Evolutionary conservation across 2,797 vertebrate genomes (phyloP).

Genomic region (Podarcis siculus): DNA sequence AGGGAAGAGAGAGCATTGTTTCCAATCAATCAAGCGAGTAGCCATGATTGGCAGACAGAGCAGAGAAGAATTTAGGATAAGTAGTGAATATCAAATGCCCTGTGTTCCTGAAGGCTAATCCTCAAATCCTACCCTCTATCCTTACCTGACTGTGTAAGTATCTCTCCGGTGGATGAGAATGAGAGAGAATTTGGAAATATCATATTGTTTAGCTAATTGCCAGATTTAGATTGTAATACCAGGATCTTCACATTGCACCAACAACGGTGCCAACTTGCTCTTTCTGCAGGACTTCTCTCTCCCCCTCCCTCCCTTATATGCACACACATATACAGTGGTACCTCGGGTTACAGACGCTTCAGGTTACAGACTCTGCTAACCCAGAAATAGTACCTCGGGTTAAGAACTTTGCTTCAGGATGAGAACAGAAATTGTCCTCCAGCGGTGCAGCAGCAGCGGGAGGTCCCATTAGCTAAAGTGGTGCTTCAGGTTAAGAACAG

Average conservation of each 20-base stretch:
- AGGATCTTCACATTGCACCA: neutral
- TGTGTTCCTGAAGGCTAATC: neutral
- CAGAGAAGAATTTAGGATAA: constrained; percentile 26
- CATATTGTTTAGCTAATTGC: neutral
- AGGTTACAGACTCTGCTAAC: too few relatives aligned
- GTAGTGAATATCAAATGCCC: neutral
- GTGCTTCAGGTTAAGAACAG: too few relatives aligned
- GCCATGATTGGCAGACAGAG: constrained; percentile 17
- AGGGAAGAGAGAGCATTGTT: neutral
- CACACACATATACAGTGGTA: too few relatives aligned
- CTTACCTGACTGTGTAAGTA: neutral
- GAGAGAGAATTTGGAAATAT: constrained; percentile 15
- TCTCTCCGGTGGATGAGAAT: constrained; percentile 3
- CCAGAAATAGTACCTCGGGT: too few relatives aligned
- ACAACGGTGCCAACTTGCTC: neutral
- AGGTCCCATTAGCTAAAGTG: too few relatives aligned
- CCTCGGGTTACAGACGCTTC: too few relatives aligned
- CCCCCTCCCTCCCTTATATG: too few relatives aligned
- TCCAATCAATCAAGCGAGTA: neutral
- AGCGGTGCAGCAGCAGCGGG: too few relatives aligned
- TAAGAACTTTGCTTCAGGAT: too few relatives aligned
- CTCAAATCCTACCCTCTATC: neutral
- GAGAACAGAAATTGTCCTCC: too few relatives aligned
- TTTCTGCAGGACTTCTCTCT: neutral
- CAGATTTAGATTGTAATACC: neutral